Base-by-base conservation (phyloP, 30 jellyfish, hydroid and myxozoan genomes). In the Haliclystus octoradiatus region DNA sequence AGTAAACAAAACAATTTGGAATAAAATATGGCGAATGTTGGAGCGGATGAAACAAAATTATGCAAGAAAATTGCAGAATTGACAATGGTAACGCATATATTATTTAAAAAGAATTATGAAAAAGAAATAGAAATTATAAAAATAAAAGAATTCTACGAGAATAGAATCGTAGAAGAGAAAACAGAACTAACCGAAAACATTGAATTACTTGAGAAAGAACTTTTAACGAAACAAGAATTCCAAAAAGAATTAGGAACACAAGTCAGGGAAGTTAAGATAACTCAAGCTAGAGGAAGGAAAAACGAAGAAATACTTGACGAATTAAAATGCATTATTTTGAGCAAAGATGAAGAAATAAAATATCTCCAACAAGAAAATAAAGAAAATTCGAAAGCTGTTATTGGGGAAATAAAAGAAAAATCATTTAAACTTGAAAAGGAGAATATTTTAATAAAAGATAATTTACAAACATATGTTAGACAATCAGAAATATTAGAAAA, bases 31-130 rank as follows among this genome's bases (percentile, higher is more conserved):
- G n/a, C n/a, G n/a, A n/a, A n/a, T n/a, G n/a, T n/a, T n/a, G n/a
- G n/a, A n/a, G n/a, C n/a, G n/a, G n/a, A n/a, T n/a, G n/a, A n/a
- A n/a, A n/a, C 64, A 22, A 77, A 62, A 33, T 51, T 79, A n/a
- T 79, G 84, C 63, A 79, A 70, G 65, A 79, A 79, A 28, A 72
- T 79, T 4, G 83, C 93, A 15, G 93, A 79, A 35, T 65, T 79
- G 79, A 71, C 81, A 1, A 78, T 79, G 14, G 93, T 79, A 30
- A 79, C 71, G 12, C 93, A 79, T 66, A 71, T 71, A 75, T 50
- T 79, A n/a, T 79, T 79, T 61, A 70, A 71, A 40, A 62, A 79
- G 66, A 79, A 79, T 74, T 84, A 79, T 75, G 93, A 79, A 50
- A 70, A 69, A 34, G 93, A 71, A 72, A 76, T 79, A 66, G 84